Evolutionary conservation across 2,797 vertebrate species (phyloP), one percentile per base, ranked within the genome.

Genomic region (Eremophila alpestris): DNA sequence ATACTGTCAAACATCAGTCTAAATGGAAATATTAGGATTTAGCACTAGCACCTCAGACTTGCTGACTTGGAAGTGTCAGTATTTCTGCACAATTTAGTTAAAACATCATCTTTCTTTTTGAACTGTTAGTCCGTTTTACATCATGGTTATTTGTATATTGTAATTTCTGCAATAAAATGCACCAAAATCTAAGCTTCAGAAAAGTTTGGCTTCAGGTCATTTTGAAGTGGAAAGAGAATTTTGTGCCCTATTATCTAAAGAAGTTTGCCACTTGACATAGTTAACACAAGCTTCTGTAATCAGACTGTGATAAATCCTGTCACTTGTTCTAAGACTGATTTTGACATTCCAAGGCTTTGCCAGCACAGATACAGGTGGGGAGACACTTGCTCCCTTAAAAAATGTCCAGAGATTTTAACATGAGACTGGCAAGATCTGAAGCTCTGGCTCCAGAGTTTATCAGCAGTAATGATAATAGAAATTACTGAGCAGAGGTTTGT

Each of bases 1-100:
- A 77, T 55, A 74, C 77, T 87, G 92, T 95, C 48, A 77, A 96
- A 86, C 40, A 93, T 56, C 69, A 71, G 69, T 83, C 48, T 87
- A 92, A 93, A 93, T 80, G 40, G 83, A 90, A 96, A 91, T 85
- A 87, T 10, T 62, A 83, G 36, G 40, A 86, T 63, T 90, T 80
- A 69, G 46, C 40, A 49, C 36, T 64, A 74, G 16, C 30, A 20
- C 43, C 49, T 92, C 87, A 86, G 70, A 70, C 38, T 84, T 70
- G 68, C 90, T 95, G 81, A 94, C 71, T 83, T 11, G 4, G 67
- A 94, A 93, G 49, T 68, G 65, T 89, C 85, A 67, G 26, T 65
- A 19, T 46, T 60, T 26, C 68, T 67, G 23, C 36, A 67, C 0
- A 1, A 55, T 52, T 89, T 70, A 67, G 29, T 51, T 73, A 82